Evolutionary conservation across 2,113 vertebrate species (phyloP), one percentile per base, ranked within the genome.

Genomic region (Thunnus thynnus): DNA sequence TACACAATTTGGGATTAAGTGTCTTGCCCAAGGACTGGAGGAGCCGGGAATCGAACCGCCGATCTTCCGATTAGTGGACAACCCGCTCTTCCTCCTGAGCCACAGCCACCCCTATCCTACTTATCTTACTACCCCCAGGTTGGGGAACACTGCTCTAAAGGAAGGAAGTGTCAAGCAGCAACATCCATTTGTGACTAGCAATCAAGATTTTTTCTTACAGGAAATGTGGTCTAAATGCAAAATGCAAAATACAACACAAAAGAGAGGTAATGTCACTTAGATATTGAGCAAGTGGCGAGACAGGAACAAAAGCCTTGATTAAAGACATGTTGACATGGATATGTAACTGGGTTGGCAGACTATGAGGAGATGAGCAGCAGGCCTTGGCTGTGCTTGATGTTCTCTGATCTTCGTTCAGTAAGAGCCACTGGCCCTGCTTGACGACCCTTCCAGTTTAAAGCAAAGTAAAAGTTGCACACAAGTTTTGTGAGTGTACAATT

Each of bases 391-490:
- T 5, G 18, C 10, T 20, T 18, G 18, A 22, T 3, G 44, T n/a
- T 2, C 47, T 69, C 67, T 55, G 61, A 76, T 78, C 10, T 36
- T 69, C 36, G 5, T 11, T 72, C 13, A 54, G 13, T 27, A 14
- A 32, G 27, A 60, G 54, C 56, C 55, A 50, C 44, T 60, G 52
- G 44, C 18, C 56, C n/a, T 12, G 54, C 27, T 68, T 80, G 30
- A 18, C 50, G 22, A 47, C 36, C 44, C 51, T 5, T n/a, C 3
- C 3, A n/a, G 56, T 64, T 82, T 10, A 86, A 61, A 64, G 46
- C 36, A 0, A 14, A 72, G 14, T 20, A 44, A 68, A 83, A 62
- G 54, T 56, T 55, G 32, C 14, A 58, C 50, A 65, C 46, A 60
- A 22, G 30, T 41, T 66, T 72, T 77, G 13, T 0, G 8, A 46